Evolutionary conservation across 2,888 invertebrate genomes (phyloP).

Genomic region (Hemithea aestivaria): DNA sequence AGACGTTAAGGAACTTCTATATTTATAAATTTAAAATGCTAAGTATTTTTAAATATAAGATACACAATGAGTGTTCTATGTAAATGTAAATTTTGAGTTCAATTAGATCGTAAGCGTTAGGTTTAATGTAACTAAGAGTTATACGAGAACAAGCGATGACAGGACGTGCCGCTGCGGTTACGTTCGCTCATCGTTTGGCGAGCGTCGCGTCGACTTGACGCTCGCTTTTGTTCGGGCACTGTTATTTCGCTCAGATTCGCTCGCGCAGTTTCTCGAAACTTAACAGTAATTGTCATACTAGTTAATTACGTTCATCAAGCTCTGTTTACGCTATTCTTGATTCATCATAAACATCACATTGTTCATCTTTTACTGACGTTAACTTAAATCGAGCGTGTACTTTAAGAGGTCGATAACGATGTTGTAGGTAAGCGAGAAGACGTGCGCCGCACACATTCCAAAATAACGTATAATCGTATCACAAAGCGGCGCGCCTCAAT

Average conservation of each 20-base stretch:
- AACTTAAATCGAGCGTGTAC: conserved; percentile 24
- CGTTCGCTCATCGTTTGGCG: conserved; percentile 23
- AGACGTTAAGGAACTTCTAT: conserved; percentile 67
- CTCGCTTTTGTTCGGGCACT: conserved; percentile 41
- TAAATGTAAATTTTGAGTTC: conserved; percentile 73
- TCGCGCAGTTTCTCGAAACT: conserved; percentile 37
- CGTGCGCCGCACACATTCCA: conserved; percentile 74
- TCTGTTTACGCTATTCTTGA: conserved; percentile 21
- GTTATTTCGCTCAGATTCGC: conserved; percentile 70
- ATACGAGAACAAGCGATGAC: conserved; percentile 26
- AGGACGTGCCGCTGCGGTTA: too few relatives aligned
- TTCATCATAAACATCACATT: conserved; percentile 28
- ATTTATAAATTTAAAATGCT: conserved; percentile 65
- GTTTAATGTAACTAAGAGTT: conserved; percentile 28
- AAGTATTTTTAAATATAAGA: conserved; percentile 66
- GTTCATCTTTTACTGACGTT: conserved; percentile 35
- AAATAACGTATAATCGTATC: conserved; percentile 63
- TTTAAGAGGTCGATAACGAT: conserved; percentile 38
- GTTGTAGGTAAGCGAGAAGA: conserved; percentile 23
- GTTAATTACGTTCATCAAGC: conserved; percentile 1
- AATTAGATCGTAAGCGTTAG: conserved; percentile 56
- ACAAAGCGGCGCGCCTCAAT: conserved; percentile 56
- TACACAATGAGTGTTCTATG: conserved; percentile 68
- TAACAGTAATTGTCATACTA: conserved; percentile 15
- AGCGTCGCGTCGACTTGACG: conserved; percentile 19